phyloP scores from a whole-genome alignment of 2,113 vertebrate genomes.

The Thalassoma bifasciatum region DNA sequence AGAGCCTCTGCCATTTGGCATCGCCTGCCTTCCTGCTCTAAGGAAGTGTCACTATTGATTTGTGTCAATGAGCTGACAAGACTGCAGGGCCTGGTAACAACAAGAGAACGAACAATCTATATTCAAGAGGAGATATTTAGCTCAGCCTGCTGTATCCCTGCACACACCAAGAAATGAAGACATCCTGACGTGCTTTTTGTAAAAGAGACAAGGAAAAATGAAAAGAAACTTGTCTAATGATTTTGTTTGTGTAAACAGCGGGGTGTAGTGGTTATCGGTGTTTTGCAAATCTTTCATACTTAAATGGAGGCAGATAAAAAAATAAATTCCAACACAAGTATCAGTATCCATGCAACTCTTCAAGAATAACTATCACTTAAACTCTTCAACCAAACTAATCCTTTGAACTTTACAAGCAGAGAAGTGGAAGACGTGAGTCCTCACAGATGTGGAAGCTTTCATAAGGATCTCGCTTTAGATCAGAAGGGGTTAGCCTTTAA shows the following conservation, averaged over 20 bases:
- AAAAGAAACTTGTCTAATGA: no score
- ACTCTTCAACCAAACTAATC: conserved; percentile 28
- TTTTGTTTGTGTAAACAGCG: no score
- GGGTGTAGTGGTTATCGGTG: no score
- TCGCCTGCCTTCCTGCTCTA: conserved; percentile 58
- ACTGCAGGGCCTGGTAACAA: conserved; percentile 42
- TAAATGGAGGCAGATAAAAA: no score
- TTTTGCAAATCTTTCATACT: no score
- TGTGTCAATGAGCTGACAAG: conserved; percentile 60
- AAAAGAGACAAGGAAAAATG: no score
- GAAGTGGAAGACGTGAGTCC: background rate
- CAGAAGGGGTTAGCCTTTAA: conserved; percentile 53
- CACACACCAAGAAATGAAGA: conserved; percentile 6
- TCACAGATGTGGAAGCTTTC: conserved; percentile 10
- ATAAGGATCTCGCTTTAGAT: conserved; percentile 22
- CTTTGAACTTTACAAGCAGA: background rate
- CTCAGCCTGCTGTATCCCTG: background rate
- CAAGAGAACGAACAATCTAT: conserved; percentile 26
- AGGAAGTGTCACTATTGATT: conserved; percentile 76
- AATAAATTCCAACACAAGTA: no score
- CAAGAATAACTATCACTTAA: conserved; percentile 15
- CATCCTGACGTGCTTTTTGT: background rate
- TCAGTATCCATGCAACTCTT: no score
- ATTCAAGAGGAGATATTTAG: conserved; percentile 26
- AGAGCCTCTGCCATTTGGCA: conserved; percentile 53